phyloP scores from a whole-genome alignment of 2,888 invertebrate genomes.

The Drosophila trichaetosa region DNA sequence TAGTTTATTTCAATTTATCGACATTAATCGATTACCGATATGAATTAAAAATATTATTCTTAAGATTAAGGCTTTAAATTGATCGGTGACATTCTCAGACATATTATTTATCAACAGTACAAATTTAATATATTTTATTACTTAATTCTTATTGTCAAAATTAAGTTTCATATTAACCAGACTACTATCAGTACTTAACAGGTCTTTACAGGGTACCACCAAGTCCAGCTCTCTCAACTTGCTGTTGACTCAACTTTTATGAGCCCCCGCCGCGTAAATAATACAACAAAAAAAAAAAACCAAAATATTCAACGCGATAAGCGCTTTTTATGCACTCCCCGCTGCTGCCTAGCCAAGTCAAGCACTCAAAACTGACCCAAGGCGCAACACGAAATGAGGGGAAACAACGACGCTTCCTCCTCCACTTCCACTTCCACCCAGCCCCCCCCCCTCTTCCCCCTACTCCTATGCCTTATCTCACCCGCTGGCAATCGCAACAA shows the following conservation, averaged over 20 bases:
- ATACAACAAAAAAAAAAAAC: conserved; percentile 26
- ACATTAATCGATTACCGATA: neutral
- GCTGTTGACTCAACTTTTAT: conserved; percentile 47
- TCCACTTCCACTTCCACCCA: neutral
- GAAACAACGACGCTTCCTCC: neutral
- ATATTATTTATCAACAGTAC: neutral
- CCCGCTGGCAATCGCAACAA: conserved; percentile 41
- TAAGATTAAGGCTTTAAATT: neutral
- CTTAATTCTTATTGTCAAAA: neutral
- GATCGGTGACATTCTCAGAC: neutral
- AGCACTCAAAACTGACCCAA: conserved; percentile 54
- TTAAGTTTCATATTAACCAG: neutral
- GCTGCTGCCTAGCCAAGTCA: conserved; percentile 3
- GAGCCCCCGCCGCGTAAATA: conserved; percentile 41
- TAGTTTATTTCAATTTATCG: neutral
- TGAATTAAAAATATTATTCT: neutral
- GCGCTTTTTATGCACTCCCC: conserved; percentile 44
- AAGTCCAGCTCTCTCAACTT: neutral
- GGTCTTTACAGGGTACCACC: neutral
- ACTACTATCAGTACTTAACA: neutral
- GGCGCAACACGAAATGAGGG: conserved; percentile 34
- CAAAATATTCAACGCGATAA: conserved; percentile 51
- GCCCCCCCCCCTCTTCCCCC: neutral
- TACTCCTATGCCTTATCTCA: neutral
- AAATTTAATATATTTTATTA: neutral